Evolutionary conservation across 2,113 vertebrate genomes (phyloP), one percentile per base, ranked within the genome.

Genomic region (Tinamus guttatus): DNA sequence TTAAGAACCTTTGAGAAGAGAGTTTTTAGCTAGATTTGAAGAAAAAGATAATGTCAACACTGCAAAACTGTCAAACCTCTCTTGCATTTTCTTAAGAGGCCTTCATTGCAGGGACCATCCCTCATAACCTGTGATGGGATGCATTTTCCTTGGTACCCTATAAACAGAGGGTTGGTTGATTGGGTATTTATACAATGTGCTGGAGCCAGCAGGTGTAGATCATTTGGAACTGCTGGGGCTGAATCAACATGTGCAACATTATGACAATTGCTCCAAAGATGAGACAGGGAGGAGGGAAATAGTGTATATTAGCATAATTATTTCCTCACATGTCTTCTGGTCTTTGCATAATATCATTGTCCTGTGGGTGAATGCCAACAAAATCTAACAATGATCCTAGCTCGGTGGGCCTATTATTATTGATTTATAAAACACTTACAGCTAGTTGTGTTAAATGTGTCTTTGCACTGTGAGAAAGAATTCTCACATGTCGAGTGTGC

Each of bases 341-440:
- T 59, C 73, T 94, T 83, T 81, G 41, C 60, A 65, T 91, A 88
- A 90, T 54, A 84, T 75, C 62, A 5, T 11, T 58, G 41, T 47
- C 65, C 49, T 52, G 40, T 73, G 89, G 85, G 64, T 21, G 25
- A 51, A 74, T 96, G 76, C 65, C 73, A 95, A 65, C 65, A 78
- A 92, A 94, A 81, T 58, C 84, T 85, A 90, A 81, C 76, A 78
- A 81, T 83, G 77, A 93, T 88, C 69, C 87, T 13, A 78, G 22
- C 80, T 73, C 85, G 11, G 20, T 40, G 68, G 59, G 88, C 60
- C 34, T 81, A 41, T 86, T 89, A 21, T 67, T 89, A 70, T 64
- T 83, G 82, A 93, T 95, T 75, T 86, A 54, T 83, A 83, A 87
- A 94, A 87, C 77, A 83, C 49, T 89, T 54, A 25, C 27, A 47